Conservation (phyloP, 1,140 invertebrate genomes). For the Brachionus koreanus region DNA sequence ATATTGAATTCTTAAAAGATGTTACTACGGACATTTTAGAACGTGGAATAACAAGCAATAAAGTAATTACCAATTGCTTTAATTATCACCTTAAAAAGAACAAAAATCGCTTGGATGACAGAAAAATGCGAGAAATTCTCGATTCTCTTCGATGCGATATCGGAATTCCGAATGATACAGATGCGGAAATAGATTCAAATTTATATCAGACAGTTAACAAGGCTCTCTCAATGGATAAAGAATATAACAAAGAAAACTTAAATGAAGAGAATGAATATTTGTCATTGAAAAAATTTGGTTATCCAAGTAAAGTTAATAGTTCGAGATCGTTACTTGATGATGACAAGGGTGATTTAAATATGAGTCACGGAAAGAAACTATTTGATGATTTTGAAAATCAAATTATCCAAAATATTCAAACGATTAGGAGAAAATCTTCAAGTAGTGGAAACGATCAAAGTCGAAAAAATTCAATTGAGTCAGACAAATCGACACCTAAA, state of each 20-base stretch:
- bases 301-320: background rate
- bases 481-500: background rate
- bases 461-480: conserved; percentile 24
- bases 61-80: conserved; percentile 36
- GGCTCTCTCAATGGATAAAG: conserved; percentile 14
- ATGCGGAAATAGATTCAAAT: background rate
- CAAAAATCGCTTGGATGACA: conserved; percentile 11
- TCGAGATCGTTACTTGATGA: background rate
- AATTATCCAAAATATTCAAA: conserved; percentile 29
- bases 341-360: background rate
- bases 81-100: conserved; percentile 24
- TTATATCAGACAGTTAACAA: conserved; percentile 9
- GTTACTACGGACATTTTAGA: conserved; percentile 19
- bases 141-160: background rate
- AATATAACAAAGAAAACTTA: conserved; percentile 5
- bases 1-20: conserved; percentile 37
- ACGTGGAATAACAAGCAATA: conserved; percentile 19
- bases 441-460: background rate
- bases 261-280: conserved; percentile 8
- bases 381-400: conserved; percentile 20
- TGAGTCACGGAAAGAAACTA: background rate
- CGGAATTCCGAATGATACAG: background rate
- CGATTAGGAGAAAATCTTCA: background rate
- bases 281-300: conserved; percentile 28
- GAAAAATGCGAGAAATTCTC: conserved; percentile 27